These are phyloP conservation scores for Camptogramma bilineatum DNA, from an alignment of 2,888 invertebrate genomes.

Conservation along the genomic window DNA sequence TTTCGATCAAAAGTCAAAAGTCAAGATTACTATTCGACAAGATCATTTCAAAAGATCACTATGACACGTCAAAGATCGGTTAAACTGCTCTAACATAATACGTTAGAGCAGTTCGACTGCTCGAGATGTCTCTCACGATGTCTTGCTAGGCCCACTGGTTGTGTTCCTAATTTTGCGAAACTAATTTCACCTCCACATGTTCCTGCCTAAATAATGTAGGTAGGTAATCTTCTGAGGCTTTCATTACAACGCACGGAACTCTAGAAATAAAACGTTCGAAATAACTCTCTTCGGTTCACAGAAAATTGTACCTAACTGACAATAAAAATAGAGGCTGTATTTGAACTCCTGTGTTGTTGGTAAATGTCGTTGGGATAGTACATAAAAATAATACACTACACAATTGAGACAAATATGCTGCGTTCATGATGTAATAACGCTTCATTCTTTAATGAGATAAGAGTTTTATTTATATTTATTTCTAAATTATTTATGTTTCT, in stretches of 20 bases:
- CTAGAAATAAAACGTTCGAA: neutral
- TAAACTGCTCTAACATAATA: too few species aligned
- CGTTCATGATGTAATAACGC: neutral
- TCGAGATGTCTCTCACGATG: too few species aligned
- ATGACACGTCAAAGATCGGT: too few species aligned
- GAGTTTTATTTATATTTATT: too few species aligned
- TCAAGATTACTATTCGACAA: too few species aligned
- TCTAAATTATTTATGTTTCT: too few species aligned
- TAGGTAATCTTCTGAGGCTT: slow-evolving; percentile 17
- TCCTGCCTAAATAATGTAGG: slow-evolving; percentile 12
- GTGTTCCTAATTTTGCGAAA: neutral
- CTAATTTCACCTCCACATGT: slow-evolving; percentile 8
- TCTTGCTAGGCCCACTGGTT: too few species aligned
- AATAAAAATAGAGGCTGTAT: neutral
- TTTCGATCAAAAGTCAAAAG: too few species aligned
- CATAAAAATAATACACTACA: neutral
- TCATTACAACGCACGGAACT: slow-evolving; percentile 2
- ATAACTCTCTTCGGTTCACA: neutral
- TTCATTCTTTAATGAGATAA: neutral
- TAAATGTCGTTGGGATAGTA: neutral
- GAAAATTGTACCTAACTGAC: neutral
- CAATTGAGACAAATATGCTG: neutral
- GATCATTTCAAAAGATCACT: too few species aligned
- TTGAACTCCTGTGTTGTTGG: neutral
- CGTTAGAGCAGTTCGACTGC: too few species aligned